Base-by-base conservation (phyloP, 64 coral and sea anemone genomes). In the Montipora foliosa region DNA sequence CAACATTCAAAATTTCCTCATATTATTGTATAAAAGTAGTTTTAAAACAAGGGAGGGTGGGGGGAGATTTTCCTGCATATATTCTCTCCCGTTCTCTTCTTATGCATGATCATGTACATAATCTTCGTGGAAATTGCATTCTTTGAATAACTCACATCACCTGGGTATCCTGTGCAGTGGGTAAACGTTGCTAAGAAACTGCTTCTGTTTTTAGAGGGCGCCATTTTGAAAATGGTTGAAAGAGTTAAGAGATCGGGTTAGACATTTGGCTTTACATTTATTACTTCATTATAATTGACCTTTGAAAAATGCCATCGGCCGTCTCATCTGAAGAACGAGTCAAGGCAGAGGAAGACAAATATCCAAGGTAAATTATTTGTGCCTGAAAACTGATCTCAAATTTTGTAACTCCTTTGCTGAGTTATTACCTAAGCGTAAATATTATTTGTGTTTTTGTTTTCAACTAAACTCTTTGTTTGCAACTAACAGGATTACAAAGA, bases 401-500 rank as follows among this genome's bases (percentile, higher is more conserved):
- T 76, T 22, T 57, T 6, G 0, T 57, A 11, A 57, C 6, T 11
- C 3, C 53, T 6, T 8, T 57, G 6, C 11, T 57, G 6, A 57
- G 53, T 8, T 8, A 57, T 57, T 11, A 57, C 10, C 61, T 57
- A 4, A 64, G 14, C 61, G 19, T 5, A 24, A 58, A 61, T 17
- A 6, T 37, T 37, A 67, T 5, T 13, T 79, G 8, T 8, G 25
- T 61, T 13, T 66, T 12, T 15, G 20, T 37, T 49, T 66, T 25
- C 70, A 13, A 24, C 48, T 72, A 5, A 44, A 45, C 75, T 16
- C 3, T 16, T 51, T 89, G 44, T 58, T 37, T 61, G 12, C 44
- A 44, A 55, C 0, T 11, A n/a, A 80, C 44, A 99, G 98, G 49
- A 99, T 99, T 44, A 99, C 98, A 9, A 91, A 88, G 90, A 95